Evolutionary conservation across 1,140 invertebrate species (phyloP).

Genomic region (Geopemphigus sp.): DNA sequence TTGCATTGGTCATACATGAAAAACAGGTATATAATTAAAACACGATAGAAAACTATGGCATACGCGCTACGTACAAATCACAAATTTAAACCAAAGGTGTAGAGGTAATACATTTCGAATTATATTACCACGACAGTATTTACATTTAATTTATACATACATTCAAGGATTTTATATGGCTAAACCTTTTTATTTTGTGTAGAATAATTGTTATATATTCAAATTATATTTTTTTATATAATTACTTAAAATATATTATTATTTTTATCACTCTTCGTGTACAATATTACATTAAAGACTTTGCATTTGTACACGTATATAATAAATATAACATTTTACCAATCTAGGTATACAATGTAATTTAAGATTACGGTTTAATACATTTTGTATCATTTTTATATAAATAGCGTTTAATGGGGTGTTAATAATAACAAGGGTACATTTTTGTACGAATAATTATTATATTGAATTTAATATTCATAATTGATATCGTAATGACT

Average conservation of each 20-base stretch:
- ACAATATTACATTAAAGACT: constrained; percentile 18
- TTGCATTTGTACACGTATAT: not conserved
- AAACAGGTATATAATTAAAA: no score
- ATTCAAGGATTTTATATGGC: no score
- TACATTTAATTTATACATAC: no score
- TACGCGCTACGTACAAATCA: no score
- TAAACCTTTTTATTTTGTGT: no score
- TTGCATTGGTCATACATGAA: no score
- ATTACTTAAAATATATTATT: not conserved
- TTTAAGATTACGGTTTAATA: not conserved
- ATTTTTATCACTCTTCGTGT: not conserved
- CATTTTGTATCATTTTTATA: not conserved
- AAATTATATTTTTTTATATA: not conserved
- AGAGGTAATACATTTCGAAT: no score
- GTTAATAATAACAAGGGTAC: constrained; percentile 1
- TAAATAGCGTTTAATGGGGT: not conserved
- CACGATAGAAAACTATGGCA: no score
- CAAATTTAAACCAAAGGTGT: no score
- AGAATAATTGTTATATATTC: not conserved
- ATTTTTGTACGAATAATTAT: not conserved
- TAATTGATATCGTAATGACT: not conserved
- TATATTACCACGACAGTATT: no score
- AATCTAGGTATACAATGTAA: not conserved
- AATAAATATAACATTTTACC: not conserved
- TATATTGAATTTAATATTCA: not conserved